phyloP scores from a whole-genome alignment of 2,113 vertebrate genomes.

The Thalassoma bifasciatum region DNA sequence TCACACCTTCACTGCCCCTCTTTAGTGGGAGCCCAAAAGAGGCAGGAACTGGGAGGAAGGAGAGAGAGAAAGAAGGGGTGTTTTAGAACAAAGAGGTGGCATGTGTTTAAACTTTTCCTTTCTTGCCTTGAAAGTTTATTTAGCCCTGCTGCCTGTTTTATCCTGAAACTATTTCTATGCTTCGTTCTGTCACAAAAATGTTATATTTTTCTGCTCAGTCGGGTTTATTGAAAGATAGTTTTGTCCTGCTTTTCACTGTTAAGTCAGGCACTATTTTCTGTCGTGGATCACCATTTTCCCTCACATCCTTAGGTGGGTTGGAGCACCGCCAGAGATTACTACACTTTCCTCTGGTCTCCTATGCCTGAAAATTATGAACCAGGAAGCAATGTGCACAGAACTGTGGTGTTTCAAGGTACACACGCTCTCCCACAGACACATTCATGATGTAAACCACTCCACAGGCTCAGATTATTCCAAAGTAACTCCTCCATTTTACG shows the following conservation, averaged over 20 bases:
- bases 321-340: slow-evolving; percentile 98
- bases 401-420: slow-evolving; percentile 95
- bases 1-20: slow-evolving; percentile 52
- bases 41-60: slow-evolving; percentile 49
- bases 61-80: slow-evolving; percentile 26
- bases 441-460: slow-evolving; percentile 56
- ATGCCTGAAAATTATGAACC: slow-evolving; percentile 93
- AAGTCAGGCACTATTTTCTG: background rate
- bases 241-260: background rate
- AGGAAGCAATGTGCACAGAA: slow-evolving; percentile 90
- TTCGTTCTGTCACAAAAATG: background rate
- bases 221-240: background rate
- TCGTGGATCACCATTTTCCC: background rate
- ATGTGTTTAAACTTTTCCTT: slow-evolving; percentile 64
- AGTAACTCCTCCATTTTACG: slow-evolving; percentile 75
- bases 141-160: slow-evolving; percentile 2
- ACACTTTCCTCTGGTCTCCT: slow-evolving; percentile 97
- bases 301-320: slow-evolving; percentile 91
- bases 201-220: background rate
- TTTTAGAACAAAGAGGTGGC: slow-evolving; percentile 42
- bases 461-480: slow-evolving; percentile 58
- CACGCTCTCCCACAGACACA: slow-evolving; percentile 29
- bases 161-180: background rate
- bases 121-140: slow-evolving; percentile 34
- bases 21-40: slow-evolving; percentile 53